A percentile compares a stretch with the other conserved stretches of the same genome.
These are phyloP conservation scores for Metallyticus violacea DNA, from an alignment of 2,888 invertebrate species.

Conservation along the genomic window DNA sequence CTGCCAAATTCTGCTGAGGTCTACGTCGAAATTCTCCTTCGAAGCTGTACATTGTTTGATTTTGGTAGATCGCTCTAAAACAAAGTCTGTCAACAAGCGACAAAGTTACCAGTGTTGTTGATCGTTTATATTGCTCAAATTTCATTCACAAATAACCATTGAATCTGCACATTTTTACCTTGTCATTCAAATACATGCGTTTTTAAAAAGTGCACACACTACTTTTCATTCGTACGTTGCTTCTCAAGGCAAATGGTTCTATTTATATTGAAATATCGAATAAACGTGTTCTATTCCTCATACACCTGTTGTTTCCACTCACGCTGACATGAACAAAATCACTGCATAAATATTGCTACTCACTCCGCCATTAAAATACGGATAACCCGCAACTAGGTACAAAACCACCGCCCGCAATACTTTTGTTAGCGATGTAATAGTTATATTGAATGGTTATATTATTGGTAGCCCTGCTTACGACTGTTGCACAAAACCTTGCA, in stretches of 20 bases:
- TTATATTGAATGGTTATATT: too few relatives aligned
- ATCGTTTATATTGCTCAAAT: background rate
- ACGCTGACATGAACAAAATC: background rate
- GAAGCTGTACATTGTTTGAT: constrained; percentile 62
- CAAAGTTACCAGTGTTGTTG: background rate
- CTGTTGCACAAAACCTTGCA: too few relatives aligned
- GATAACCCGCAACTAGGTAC: background rate
- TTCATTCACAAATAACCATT: background rate
- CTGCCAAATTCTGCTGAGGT: constrained; percentile 87
- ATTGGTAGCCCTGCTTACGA: too few relatives aligned
- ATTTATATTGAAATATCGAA: background rate
- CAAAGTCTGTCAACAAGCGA: background rate
- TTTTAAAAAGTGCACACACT: background rate
- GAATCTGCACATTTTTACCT: background rate
- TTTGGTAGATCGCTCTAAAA: background rate
- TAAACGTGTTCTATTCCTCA: background rate
- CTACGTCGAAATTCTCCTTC: constrained; percentile 86
- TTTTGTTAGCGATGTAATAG: too few relatives aligned
- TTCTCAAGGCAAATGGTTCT: background rate
- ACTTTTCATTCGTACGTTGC: background rate
- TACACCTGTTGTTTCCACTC: background rate
- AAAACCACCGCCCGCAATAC: background rate
- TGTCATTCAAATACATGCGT: background rate
- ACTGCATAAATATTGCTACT: background rate
- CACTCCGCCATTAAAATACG: background rate